Evolutionary conservation across 2,888 invertebrate species (phyloP), one percentile per base, ranked within the genome.

Genomic region (Pilophorus perplexus): DNA sequence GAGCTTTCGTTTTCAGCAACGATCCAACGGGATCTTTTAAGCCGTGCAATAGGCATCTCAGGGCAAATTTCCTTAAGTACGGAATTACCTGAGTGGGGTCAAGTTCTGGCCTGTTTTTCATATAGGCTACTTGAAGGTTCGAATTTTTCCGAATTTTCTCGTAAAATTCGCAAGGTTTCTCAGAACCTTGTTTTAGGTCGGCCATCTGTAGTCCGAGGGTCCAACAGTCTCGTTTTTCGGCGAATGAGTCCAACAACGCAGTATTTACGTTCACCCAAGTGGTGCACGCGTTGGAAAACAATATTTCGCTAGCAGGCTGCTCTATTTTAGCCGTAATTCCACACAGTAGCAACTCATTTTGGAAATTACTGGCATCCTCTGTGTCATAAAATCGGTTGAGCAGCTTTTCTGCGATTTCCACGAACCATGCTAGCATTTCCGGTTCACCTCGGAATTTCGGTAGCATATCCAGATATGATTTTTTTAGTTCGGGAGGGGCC

Each of bases 111-210:
- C n/a, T n/a, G n/a, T n/a, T n/a, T n/a, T n/a, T n/a, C n/a, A n/a
- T n/a, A n/a, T n/a, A n/a, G n/a, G n/a, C n/a, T n/a, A n/a, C n/a
- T n/a, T 40, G 40, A 12, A 16, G 14, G n/a, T 46, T 46, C n/a
- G 23, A 46, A 20, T 23, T 23, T 46, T 46, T 20, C 23, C 46
- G 20, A 12, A 22, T 46, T 46, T 46, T 46, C 22, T 46, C 46
- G 12, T 12, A 3, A 22, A 46, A 46, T 22, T 10, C 22, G n/a
- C 20, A 46, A 4, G 46, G 46, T n/a, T 12, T 3, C 6, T 22
- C 3, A 5, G 5, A 20, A 18, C 18, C 20, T 44, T 44, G 44
- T 16, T 44, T 44, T 12, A 44, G 18, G 6, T 44, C 44, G 20
- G 44, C 3, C 44, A 44, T 16, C 22, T 44, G 8, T 40, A 40